Percentiles rank a stretch among this genome's conserved stretches.
phyloP scores from a whole-genome alignment of 2,888 invertebrate genomes.

The Aricia artaxerxes region DNA sequence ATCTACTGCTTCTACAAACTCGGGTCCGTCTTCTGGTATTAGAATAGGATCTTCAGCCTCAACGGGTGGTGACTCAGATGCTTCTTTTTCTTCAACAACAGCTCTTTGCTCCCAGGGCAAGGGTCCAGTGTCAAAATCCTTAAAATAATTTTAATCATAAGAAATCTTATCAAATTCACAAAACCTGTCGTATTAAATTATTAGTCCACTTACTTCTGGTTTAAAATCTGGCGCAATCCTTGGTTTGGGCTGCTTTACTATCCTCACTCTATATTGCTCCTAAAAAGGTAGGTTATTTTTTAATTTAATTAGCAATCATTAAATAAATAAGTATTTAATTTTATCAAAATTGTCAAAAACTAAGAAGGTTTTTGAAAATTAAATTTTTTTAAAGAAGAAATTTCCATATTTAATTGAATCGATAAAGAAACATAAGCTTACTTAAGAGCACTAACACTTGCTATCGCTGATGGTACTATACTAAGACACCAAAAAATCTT shows the following conservation, averaged over 20 bases:
- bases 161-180: not conserved
- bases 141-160: conserved; percentile 32
- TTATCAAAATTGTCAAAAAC: not conserved
- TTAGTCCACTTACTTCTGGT: conserved; percentile 56
- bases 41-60: conserved; percentile 66
- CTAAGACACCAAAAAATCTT: not conserved
- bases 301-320: not conserved
- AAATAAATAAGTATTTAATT: not conserved
- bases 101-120: conserved; percentile 67
- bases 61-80: conserved; percentile 51
- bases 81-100: conserved; percentile 46
- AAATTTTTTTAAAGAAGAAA: not conserved
- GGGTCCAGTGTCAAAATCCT: conserved; percentile 70
- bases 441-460: conserved; percentile 14
- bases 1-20: conserved; percentile 66
- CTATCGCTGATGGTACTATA: not conserved
- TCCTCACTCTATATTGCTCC: conserved; percentile 77
- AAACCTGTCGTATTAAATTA: not conserved
- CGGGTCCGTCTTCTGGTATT: conserved; percentile 64
- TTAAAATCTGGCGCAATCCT: conserved; percentile 69
- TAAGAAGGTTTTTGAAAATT: not conserved
- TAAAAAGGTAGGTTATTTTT: conserved; percentile 48
- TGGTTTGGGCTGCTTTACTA: conserved; percentile 77
- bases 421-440: not conserved
- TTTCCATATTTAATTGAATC: not conserved